Evolutionary conservation across 2,888 invertebrate species (phyloP).

Genomic region (Stenchaetothrips biformis): DNA sequence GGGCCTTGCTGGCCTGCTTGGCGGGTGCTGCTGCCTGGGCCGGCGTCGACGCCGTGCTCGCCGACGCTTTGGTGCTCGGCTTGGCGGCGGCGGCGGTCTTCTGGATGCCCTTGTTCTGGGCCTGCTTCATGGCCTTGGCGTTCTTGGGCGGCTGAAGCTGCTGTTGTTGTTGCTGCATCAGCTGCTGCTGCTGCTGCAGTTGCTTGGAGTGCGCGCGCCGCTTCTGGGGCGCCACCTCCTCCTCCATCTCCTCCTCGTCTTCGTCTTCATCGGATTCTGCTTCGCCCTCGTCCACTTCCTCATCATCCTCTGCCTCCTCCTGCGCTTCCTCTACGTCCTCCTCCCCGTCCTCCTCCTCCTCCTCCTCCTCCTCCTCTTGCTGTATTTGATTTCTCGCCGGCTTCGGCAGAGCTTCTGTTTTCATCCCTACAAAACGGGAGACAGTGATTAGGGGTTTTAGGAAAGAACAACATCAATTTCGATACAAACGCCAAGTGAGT

Average conservation of each 20-base stretch:
- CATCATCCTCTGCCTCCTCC: neutral
- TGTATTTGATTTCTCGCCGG: constrained; percentile 19
- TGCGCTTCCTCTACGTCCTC: neutral
- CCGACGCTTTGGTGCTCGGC: neutral
- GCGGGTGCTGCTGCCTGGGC: constrained; percentile 4
- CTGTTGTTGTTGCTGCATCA: neutral
- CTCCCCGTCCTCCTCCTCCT: neutral
- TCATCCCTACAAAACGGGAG: constrained; percentile 35
- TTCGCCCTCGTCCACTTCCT: neutral
- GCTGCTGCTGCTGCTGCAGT: constrained; percentile 7
- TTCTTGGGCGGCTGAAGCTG: constrained; percentile 8
- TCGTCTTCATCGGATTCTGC: neutral
- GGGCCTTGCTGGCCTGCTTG: neutral
- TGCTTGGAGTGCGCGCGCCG: constrained; percentile 12
- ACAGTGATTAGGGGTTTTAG: constrained; percentile 33
- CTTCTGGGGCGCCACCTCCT: neutral
- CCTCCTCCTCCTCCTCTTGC: neutral
- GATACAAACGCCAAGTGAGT: neutral
- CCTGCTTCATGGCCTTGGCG: constrained; percentile 13
- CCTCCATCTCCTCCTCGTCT: neutral
- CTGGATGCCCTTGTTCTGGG: constrained; percentile 24
- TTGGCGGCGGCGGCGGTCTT: constrained; percentile 21
- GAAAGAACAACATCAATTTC: constrained; percentile 28
- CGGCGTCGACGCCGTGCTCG: constrained; percentile 7
- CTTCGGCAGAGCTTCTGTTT: constrained; percentile 31